phyloP scores from a whole-genome alignment of 53 echinoderm and acorn worm species.

The Glandiceps talaboti region DNA sequence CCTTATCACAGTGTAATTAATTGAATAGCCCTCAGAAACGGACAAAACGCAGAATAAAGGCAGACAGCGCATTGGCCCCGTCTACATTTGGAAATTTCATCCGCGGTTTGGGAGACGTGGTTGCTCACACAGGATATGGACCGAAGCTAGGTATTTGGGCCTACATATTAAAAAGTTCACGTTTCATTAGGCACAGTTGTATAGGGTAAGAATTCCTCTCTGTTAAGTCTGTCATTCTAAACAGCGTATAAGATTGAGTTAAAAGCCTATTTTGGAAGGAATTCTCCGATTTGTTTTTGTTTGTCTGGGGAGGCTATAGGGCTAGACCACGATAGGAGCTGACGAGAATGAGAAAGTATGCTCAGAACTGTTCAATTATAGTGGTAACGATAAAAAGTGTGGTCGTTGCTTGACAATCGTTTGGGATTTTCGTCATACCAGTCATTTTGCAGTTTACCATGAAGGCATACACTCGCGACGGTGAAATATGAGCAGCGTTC shows the following conservation, averaged over 20 bases:
- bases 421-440: too few species aligned
- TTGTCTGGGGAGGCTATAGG: too few species aligned
- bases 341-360: too few species aligned
- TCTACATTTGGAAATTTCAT: not conserved
- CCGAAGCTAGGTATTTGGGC: not conserved
- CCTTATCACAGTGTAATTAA: not conserved
- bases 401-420: too few species aligned
- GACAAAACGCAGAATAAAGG: not conserved
- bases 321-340: too few species aligned
- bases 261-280: not conserved
- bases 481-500: not conserved
- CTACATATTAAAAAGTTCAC: not conserved
- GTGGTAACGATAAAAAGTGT: too few species aligned
- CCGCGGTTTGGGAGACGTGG: not conserved
- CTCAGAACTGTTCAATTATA: too few species aligned
- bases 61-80: too few species aligned
- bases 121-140: not conserved
- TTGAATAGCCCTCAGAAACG: not conserved
- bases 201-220: not conserved
- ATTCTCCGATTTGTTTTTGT: too few species aligned
- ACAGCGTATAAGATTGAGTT: not conserved
- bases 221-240: not conserved
- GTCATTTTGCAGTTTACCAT: too few species aligned
- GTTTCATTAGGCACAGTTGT: not conserved
- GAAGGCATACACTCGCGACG: too few species aligned